Evolutionary conservation across 2,113 vertebrate genomes (phyloP), one percentile per base, ranked within the genome.

Genomic region (Heloderma charlesbogerti): DNA sequence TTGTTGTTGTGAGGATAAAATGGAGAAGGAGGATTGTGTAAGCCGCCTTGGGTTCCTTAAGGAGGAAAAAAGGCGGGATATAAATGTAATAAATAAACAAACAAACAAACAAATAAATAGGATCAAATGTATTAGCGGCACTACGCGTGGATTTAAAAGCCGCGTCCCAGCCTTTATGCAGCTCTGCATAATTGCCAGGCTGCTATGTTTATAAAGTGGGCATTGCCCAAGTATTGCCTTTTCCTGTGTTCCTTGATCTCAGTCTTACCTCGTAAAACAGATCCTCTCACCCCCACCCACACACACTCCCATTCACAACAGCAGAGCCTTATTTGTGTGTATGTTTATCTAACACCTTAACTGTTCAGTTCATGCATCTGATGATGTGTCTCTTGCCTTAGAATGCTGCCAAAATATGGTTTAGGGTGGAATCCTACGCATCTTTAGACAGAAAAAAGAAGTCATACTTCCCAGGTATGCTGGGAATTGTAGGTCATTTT

Each of bases 141-240:
- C 31, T 92, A 66, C 84, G 74, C 92, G 91, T 92, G 91, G 89
- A 93, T 95, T 69, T 77, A 89, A 77, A 74, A 93, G 94, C 79
- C 87, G 88, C 71, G 92, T 91, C 89, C 91, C 8, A 16, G 72
- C 67, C 85, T 92, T 74, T 90, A 93, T 92, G 84, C 79, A 90
- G 48, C 93, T 88, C 92, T 79, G 91, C 91, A 83, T 96, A 94
- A 94, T 94, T 95, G 91, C 37, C 88, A 48, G 90, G 75, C 89
- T 95, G 48, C 84, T 89, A 91, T 84, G n/a, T 79, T 12, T 86
- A 87, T 89, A 81, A n/a, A 86, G 43, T 8, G 57, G 81, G 48
- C 8, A 13, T 2, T 94, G 88, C 48, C 16, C 27, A 34, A 75
- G 63, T 91, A 92, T 93, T 93, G 91, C 93, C 93, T 92, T 83